Percentiles rank a stretch among this genome's conserved stretches.
These are phyloP conservation scores for Mesorhabditis belari DNA, from an alignment of 2,888 invertebrate genomes.

Conservation along the genomic window DNA sequence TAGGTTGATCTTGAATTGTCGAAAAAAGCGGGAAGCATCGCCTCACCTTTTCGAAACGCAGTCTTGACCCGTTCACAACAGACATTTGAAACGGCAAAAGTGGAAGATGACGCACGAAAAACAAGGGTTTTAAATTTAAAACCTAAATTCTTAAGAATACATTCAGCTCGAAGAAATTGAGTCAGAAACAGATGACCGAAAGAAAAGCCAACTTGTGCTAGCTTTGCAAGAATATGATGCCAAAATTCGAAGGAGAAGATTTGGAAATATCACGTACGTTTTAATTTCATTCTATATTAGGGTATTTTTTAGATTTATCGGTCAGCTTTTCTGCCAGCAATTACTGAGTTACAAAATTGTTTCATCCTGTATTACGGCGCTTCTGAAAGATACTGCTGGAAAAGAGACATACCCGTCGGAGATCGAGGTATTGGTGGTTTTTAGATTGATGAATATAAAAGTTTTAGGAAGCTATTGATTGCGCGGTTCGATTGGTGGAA, in stretches of 20 bases:
- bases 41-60: constrained; percentile 33
- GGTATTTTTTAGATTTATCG: constrained; percentile 33
- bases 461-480: constrained; percentile 13
- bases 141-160: too few species aligned
- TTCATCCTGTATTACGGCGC: constrained; percentile 21
- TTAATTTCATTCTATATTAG: neutral
- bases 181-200: constrained; percentile 27
- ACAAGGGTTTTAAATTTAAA: too few species aligned
- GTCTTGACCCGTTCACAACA: constrained; percentile 24
- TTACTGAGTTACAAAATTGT: constrained; percentile 32
- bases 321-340: constrained; percentile 28
- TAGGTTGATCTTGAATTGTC: neutral
- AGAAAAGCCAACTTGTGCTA: constrained; percentile 18
- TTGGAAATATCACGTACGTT: constrained; percentile 41
- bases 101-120: constrained; percentile 13
- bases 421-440: constrained; percentile 3
- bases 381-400: constrained; percentile 12
- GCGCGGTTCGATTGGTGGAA: constrained; percentile 11
- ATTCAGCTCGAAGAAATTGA: constrained; percentile 19
- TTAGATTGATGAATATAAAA: neutral
- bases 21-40: too few species aligned
- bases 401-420: neutral
- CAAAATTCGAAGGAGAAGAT: constrained; percentile 36
- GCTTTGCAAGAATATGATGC: constrained; percentile 14
- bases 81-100: constrained; percentile 18